Base-by-base conservation (phyloP, 2,888 invertebrate species). In the Hartigia nigra region DNA sequence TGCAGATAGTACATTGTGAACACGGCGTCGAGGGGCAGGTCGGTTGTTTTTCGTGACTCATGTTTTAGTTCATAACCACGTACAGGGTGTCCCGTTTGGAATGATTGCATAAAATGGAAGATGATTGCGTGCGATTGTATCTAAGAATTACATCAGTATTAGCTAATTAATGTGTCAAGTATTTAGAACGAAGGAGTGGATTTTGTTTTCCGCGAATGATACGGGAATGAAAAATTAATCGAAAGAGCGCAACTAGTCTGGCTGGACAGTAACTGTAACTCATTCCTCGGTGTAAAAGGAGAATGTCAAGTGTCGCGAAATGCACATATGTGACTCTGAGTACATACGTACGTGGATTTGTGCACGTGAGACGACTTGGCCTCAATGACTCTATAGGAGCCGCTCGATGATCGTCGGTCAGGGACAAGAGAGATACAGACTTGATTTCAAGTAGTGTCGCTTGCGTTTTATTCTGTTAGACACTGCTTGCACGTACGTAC, bases 1-100 rank as follows among this genome's bases (percentile, higher is more conserved):
- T 81, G 82, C 82, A 82, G 80, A 86, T 84, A 82, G 79, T 78
- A 77, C 74, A 79, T 76, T 39, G 77, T 81, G 80, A 80, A 82
- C 82, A 82, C 81, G 82, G 81, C 14, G 23, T 31, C 37, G 75
- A 37, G 3, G 4, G 36, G 14, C 32, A 14, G 70, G 74, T 31
- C 72, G 31, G 34, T 31, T 75, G 75, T 35, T 35, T 75, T 31
- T 34, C 31, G 75, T 75, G 75, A 75, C 75, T 75, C 75, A 75
- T 31, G 75, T 75, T 75, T 36, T 35, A 31, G 76, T 76, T 77
- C 76, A 74, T 72, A 72, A 72, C 72, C 31, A 72, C 23, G 5
- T 72, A 72, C 72, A 72, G 72, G 72, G 72, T 34, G 55, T 55
- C 23, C 55, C 55, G 55, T 55, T 14, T 23, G 23, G 23, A 55